Evolutionary conservation across 2,888 invertebrate genomes (phyloP).

Genomic region (Volucella inanis): DNA sequence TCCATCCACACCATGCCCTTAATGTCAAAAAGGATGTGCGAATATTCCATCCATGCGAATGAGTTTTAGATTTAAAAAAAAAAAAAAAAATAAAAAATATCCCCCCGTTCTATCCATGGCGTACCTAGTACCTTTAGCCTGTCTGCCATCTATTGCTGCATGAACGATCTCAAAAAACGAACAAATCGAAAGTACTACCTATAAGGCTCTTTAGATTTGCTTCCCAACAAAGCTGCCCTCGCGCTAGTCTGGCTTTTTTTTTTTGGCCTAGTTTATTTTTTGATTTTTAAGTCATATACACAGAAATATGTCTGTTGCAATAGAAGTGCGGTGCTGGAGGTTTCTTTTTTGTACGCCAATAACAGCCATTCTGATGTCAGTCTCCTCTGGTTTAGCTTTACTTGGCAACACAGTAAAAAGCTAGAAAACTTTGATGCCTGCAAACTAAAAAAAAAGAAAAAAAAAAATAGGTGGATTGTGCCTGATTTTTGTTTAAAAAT

Average conservation of each 20-base stretch:
- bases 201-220: no score
- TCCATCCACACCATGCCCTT: conserved; percentile 21
- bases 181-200: no score
- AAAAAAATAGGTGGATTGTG: no score
- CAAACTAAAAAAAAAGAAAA: no score
- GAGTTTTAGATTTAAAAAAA: background rate
- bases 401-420: no score
- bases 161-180: no score
- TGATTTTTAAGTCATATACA: conserved; percentile 23
- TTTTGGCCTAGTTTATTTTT: background rate
- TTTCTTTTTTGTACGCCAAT: background rate
- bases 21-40: conserved; percentile 26
- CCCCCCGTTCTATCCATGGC: background rate
- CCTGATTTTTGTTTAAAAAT: no score
- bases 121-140: conserved; percentile 1
- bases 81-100: background rate
- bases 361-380: background rate
- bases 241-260: background rate
- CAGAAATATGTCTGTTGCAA: conserved; percentile 37
- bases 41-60: conserved; percentile 11
- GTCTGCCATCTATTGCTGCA: conserved; percentile 20
- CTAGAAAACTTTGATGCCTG: no score
- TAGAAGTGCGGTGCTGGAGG: background rate
- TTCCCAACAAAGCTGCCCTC: no score
- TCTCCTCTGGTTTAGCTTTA: background rate